Evolutionary conservation across 2,888 invertebrate genomes (phyloP), one percentile per base, ranked within the genome.

Genomic region (Thelaira solivaga): DNA sequence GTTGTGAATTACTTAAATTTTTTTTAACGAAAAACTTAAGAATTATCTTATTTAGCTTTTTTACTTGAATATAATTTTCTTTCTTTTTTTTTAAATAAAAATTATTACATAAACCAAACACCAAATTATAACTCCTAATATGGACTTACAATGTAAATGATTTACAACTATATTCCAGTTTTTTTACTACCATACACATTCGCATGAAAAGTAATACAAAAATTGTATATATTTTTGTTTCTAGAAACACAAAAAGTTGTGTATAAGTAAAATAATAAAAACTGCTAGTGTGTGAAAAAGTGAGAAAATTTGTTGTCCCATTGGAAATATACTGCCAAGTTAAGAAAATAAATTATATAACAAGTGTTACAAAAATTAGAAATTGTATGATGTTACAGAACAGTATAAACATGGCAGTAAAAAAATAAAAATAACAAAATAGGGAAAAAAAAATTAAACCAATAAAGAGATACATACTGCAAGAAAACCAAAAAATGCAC

Each of bases 301-400:
- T 26, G 4, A 64, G 47, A 59, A 49, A 68, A 55, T 47, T 43
- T 62, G 61, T 61, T 65, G 61, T 68, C 36, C 57, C 43, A 59
- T 36, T 43, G 57, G 62, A 73, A 64, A 76, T 59, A 69, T 57
- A 62, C 62, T 67, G 55, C 39, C 57, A 62, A 72, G 53, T 65
- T 73, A 73, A 62, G 62, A 73, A 73, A 73, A 73, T 68, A 77
- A 77, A 73, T 68, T 68, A 73, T 62, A 77, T 77, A 64, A 64
- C 67, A 72, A 77, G 55, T 62, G 71, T 67, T 61, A 65, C 64
- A 61, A 55, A 47, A 71, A 76, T 76, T 65, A 65, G 36, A 64
- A 62, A 69, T 59, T 26, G 31, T 18, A 24, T 29, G 51, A 61
- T 29, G 31, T 41, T 41, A n/a, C 47, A 45, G 7, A 39, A 49